Evolutionary conservation across 2,888 invertebrate genomes (phyloP), one percentile per base, ranked within the genome.

Genomic region (Lasioglossum vierecki): DNA sequence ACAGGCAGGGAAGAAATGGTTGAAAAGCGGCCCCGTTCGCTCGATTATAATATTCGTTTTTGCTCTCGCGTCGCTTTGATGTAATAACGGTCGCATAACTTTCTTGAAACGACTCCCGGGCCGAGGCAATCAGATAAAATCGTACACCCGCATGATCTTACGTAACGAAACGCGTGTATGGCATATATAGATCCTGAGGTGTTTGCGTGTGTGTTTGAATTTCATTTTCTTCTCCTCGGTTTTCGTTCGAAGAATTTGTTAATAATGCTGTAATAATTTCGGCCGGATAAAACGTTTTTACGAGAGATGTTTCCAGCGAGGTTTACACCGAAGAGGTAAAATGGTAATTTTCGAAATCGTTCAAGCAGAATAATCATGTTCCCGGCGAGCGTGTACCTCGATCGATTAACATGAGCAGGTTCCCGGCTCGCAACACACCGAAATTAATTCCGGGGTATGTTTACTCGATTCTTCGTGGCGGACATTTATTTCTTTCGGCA

Each of bases 101-200:
- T 87, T 89, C 81, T 82, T 77, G 84, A 83, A 88, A 89, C 82
- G 87, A 87, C 83, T 88, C 81, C 87, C 85, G 88, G 75, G 85
- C 83, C 74, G 80, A 85, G 84, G 89, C 84, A 90, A 90, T 90
- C 90, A 87, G 90, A 90, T 90, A 90, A 90, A 84, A 70, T 39
- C 76, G 83, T 81, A 90, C 89, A 88, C 90, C 88, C 87, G 89
- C 89, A 77, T 87, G 85, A 76, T 78, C 84, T 90, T 90, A 89
- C 76, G 70, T 89, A 90, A 88, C 73, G 46, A 53, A 39, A 80
- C 71, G 68, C 82, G 83, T 76, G 76, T 87, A 76, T 70, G 66
- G 81, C 76, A 76, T 87, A 79, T 72, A 44, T 78, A 71, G 66
- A 79, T 72, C 76, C 63, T 6, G 30, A 30, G 1, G 1, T 66